Percentiles rank a stretch among this genome's conserved stretches.
phyloP scores from a whole-genome alignment of 2,888 invertebrate genomes.

The Calameuta idolon region DNA sequence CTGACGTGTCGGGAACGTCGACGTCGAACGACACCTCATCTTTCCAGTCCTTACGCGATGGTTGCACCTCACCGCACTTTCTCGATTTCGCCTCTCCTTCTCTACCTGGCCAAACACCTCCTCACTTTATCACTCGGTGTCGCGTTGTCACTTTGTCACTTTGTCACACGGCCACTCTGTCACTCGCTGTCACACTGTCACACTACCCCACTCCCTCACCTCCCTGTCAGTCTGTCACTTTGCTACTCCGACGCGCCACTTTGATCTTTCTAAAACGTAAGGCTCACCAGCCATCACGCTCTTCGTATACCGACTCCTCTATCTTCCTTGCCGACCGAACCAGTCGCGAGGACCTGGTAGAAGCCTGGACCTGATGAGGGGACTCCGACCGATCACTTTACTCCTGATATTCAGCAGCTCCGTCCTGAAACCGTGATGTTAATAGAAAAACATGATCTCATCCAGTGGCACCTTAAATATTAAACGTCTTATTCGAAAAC shows the following conservation, averaged over 20 bases:
- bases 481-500: background rate
- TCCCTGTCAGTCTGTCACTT: slow-evolving; percentile 1
- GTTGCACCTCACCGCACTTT: background rate
- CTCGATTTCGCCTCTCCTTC: background rate
- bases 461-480: background rate
- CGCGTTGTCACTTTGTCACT: slow-evolving; percentile 5
- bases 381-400: background rate
- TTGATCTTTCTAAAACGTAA: background rate
- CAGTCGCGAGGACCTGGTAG: background rate
- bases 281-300: background rate
- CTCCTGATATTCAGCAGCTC: background rate
- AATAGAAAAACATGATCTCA: background rate
- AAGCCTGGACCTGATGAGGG: background rate
- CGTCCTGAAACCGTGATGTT: background rate
- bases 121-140: background rate
- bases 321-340: background rate
- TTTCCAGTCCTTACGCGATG: slow-evolving; percentile 28
- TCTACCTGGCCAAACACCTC: slow-evolving; percentile 7
- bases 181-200: background rate
- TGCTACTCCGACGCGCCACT: background rate
- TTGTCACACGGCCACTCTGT: slow-evolving; percentile 5
- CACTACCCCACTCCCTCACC: slow-evolving; percentile 5
- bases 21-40: slow-evolving; percentile 54
- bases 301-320: background rate
- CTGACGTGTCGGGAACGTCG: slow-evolving; percentile 35